Base-by-base conservation (phyloP, 2,888 invertebrate genomes). In the Pecten maximus region DNA sequence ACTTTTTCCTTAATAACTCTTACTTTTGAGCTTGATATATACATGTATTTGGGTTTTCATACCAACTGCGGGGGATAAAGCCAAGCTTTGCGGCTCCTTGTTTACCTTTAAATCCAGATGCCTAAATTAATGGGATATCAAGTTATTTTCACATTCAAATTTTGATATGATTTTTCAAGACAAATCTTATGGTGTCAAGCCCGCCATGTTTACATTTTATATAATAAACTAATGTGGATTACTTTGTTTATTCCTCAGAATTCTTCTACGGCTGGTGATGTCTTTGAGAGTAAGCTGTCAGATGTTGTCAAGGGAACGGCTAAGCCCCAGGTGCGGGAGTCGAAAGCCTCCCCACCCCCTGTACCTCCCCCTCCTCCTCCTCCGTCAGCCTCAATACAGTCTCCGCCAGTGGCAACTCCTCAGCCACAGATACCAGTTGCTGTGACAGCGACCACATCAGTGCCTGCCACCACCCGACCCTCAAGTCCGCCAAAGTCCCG, bases 271-370 rank as follows among this genome's bases (percentile, higher is more conserved):
- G 93, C 95, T 19, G 95, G 94, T 60, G 96, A 96, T 60, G 94
- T 95, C 28, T 96, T 95, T 92, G 96, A 96, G 90, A 96, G 94
- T 92, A 98, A 98, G 96, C 97, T 98, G 95, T 98, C 98, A 19
- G 98, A 98, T 96, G 98, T 98, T 87, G 98, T 98, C 88, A 98
- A 98, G 95, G 98, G 98, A 91, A 98, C 98, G 86, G 98, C 97
- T 89, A 98, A 97, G 96, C 97, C 97, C 93, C 92, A 94, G 60
- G 95, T 95, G 2, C 93, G 95, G 87, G 96, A 96, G 89, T 93
- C 94, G 39, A 94, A 95, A 89, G 94, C 94, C 88, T 91, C 92
- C 89, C 93, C 96, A 89, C 90, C 90, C 87, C 89, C 50, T 90
- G 90, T 88, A 40, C 88, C 91, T 60, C 90, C 89, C 23, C 88